phyloP scores from a whole-genome alignment of 2,113 vertebrate genomes.

The Athene cunicularia region DNA sequence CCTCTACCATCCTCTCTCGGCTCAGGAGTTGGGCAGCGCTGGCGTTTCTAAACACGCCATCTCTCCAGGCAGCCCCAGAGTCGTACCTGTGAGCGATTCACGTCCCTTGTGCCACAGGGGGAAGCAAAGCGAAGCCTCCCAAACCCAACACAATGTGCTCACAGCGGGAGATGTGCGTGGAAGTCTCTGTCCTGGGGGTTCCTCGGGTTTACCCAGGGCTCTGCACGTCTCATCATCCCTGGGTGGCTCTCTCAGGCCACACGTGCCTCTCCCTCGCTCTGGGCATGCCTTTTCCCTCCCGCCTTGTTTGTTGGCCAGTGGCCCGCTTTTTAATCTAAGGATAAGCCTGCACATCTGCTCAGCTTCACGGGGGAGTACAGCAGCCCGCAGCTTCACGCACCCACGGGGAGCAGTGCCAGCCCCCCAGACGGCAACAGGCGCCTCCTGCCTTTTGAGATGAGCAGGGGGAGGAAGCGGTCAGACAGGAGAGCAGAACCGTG shows the following conservation, averaged over 20 bases:
- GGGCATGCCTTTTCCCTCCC: not conserved
- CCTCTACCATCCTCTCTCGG: not conserved
- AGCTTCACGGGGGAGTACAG: not conserved
- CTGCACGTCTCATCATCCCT: not conserved
- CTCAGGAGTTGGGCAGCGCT: not conserved
- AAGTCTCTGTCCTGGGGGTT: not conserved
- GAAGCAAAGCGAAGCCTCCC: not conserved
- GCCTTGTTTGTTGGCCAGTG: not conserved
- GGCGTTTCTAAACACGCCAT: rapidly evolving
- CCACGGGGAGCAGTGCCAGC: not conserved
- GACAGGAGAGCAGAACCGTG: rapidly evolving
- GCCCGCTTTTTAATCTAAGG: not conserved
- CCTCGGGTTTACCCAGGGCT: not conserved
- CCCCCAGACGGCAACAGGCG: not conserved
- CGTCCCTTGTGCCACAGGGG: not conserved
- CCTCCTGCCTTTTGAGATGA: not conserved
- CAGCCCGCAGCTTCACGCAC: rapidly evolving
- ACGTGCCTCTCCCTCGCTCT: not conserved
- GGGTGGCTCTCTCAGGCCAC: not conserved
- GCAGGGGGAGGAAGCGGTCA: rapidly evolving
- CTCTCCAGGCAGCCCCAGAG: not conserved
- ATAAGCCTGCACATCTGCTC: not conserved
- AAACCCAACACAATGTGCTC: rapidly evolving
- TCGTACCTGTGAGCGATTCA: not conserved
- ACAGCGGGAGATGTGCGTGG: not conserved